phyloP scores from a whole-genome alignment of 2,113 vertebrate species.

The Numida meleagris region DNA sequence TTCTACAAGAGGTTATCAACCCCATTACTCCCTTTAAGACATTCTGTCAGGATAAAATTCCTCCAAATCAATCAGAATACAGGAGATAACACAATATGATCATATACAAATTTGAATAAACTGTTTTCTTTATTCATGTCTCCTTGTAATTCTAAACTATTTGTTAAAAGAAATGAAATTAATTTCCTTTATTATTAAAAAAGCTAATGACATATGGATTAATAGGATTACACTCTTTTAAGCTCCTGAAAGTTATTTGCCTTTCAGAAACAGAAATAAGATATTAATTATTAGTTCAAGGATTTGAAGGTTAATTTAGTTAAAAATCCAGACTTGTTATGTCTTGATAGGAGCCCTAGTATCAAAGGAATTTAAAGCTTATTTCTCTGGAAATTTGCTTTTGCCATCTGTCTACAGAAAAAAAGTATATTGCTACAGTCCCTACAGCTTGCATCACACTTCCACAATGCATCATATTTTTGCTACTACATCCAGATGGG shows the following conservation, averaged over 20 bases:
- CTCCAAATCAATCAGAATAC: background rate
- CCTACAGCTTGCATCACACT: background rate
- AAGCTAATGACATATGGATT: background rate
- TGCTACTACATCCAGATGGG: background rate
- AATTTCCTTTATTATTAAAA: background rate
- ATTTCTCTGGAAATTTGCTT: slow-evolving; percentile 6
- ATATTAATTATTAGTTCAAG: slow-evolving; percentile 5
- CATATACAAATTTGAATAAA: background rate
- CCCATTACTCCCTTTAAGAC: background rate
- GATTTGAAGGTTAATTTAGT: slow-evolving; percentile 31
- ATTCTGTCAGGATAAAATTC: background rate
- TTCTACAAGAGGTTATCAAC: background rate
- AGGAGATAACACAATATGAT: background rate
- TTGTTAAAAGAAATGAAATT: background rate
- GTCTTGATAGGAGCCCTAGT: slow-evolving; percentile 15
- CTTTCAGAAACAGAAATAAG: slow-evolving; percentile 7
- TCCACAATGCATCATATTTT: background rate
- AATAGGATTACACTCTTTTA: background rate
- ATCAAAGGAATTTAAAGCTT: slow-evolving; percentile 29
- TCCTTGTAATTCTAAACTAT: background rate
- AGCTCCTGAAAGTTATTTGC: background rate
- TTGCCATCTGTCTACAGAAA: background rate
- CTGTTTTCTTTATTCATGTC: background rate
- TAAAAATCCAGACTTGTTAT: slow-evolving; percentile 23
- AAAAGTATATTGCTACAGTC: background rate